These are phyloP conservation scores for Paramormyrops kingsleyae DNA, from an alignment of 2,113 vertebrate genomes.

Conservation along the genomic window DNA sequence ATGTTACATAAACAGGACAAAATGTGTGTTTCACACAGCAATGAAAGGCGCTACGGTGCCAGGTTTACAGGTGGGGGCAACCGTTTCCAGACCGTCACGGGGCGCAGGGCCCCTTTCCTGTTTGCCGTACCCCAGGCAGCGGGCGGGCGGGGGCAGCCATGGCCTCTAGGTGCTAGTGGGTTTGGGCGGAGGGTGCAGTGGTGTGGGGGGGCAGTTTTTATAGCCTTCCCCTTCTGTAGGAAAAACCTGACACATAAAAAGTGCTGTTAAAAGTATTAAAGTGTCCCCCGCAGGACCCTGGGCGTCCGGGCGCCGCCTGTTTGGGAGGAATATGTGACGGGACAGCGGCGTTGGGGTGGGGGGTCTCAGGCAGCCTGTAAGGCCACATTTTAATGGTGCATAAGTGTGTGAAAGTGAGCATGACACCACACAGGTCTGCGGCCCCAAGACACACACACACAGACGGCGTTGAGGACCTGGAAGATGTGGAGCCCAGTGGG, in stretches of 20 bases:
- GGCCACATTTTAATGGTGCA: neutral
- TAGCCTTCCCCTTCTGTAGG: slow-evolving; percentile 20
- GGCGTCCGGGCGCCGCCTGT: neutral
- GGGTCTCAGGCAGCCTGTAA: neutral
- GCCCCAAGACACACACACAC: neutral
- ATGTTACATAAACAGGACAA: neutral
- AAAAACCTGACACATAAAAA: neutral
- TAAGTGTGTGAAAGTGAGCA: neutral
- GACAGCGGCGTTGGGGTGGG: neutral
- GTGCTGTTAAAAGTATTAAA: slow-evolving; percentile 4
- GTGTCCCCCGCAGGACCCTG: neutral
- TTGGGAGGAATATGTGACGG: neutral
- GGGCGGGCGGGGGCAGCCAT: neutral
- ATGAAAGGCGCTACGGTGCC: neutral
- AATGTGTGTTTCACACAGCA: neutral
- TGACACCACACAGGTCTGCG: neutral
- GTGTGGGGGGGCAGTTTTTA: slow-evolving; percentile 21
- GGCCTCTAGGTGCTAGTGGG: slow-evolving; percentile 28
- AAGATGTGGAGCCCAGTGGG: neutral
- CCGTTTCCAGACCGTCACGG: slow-evolving; percentile 44
- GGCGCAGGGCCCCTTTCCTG: slow-evolving; percentile 49
- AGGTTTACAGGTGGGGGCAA: neutral
- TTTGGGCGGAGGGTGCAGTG: neutral
- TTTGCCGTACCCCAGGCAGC: slow-evolving; percentile 23
- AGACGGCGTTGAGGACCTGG: neutral